phyloP scores from a whole-genome alignment of 2,888 invertebrate genomes.

The Tetragonula carbonaria region DNA sequence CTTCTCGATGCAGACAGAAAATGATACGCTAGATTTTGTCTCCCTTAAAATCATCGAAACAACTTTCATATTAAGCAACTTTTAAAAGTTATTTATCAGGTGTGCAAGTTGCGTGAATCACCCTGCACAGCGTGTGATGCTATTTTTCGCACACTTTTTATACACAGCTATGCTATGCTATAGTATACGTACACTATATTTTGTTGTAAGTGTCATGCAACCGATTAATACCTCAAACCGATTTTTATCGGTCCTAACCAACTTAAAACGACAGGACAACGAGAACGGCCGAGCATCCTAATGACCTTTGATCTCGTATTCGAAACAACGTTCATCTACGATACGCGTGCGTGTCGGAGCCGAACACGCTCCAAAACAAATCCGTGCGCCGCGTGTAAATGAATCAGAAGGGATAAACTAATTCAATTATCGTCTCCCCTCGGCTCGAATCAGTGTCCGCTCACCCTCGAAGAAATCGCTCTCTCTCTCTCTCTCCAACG shows the following conservation, averaged over 20 bases:
- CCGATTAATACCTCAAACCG: background rate
- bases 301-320: slow-evolving; percentile 10
- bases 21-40: no score
- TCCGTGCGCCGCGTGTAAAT: slow-evolving; percentile 46
- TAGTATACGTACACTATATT: no score
- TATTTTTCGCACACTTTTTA: no score
- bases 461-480: slow-evolving; percentile 50
- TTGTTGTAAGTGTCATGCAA: background rate
- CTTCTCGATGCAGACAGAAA: no score
- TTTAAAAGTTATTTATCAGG: no score
- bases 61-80: no score
- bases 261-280: slow-evolving; percentile 3
- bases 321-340: slow-evolving; percentile 8
- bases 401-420: slow-evolving; percentile 52
- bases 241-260: background rate
- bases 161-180: no score
- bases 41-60: no score
- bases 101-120: no score
- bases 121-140: no score
- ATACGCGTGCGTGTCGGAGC: background rate
- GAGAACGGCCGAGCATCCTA: background rate
- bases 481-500: slow-evolving; percentile 30
- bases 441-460: slow-evolving; percentile 9
- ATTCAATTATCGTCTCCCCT: slow-evolving; percentile 53
- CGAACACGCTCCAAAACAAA: slow-evolving; percentile 28